phyloP scores from a whole-genome alignment of 2,113 vertebrate genomes.

The Synodontis membranacea region DNA sequence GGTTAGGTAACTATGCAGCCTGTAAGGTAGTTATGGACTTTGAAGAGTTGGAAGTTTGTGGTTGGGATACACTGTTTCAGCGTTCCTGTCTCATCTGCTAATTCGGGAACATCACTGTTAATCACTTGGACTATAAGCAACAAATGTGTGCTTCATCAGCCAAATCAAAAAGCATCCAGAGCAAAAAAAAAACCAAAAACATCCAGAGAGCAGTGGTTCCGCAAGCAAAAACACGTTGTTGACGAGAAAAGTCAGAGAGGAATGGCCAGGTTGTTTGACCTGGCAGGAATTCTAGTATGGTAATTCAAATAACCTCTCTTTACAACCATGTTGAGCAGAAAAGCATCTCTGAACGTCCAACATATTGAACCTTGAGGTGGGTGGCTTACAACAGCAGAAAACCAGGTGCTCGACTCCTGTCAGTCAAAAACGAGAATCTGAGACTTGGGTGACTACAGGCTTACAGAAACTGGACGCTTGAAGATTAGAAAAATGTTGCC shows the following conservation, averaged over 20 bases:
- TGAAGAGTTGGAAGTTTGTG: background rate
- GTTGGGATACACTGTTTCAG: background rate
- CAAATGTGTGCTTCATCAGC: background rate
- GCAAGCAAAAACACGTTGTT: background rate
- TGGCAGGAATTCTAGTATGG: background rate
- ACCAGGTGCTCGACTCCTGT: background rate
- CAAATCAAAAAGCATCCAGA: background rate
- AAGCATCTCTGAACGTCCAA: background rate
- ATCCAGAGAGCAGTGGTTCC: background rate
- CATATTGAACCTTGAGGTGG: background rate
- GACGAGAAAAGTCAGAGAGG: background rate
- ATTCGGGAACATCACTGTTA: background rate
- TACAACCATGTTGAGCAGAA: background rate
- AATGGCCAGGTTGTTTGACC: background rate
- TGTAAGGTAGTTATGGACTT: background rate
- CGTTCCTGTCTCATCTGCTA: background rate
- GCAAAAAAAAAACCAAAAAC: background rate
- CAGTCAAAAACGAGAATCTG: background rate
- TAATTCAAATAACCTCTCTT: background rate
- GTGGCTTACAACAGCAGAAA: constrained; percentile 1
- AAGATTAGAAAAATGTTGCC: background rate
- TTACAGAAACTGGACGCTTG: background rate
- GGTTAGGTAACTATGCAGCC: background rate
- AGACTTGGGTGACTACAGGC: background rate
- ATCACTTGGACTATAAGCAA: background rate